These are phyloP conservation scores for Protonemura montana DNA, from an alignment of 2,888 invertebrate species.

Conservation along the genomic window DNA sequence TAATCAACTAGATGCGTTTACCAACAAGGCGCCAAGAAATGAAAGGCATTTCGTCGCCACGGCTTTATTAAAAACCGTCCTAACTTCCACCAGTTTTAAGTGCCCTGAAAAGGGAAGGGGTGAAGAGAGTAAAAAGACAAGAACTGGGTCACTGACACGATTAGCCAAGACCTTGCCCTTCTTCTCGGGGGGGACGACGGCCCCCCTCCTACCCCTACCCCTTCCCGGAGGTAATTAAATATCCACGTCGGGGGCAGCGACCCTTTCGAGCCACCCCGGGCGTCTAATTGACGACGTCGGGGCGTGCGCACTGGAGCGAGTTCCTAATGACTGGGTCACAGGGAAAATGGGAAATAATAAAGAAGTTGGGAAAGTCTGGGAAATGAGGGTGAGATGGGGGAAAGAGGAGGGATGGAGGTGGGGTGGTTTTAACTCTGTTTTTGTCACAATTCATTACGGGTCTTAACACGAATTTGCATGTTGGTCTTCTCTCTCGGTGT, in stretches of 20 bases:
- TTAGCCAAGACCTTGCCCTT: slow-evolving; percentile 42
- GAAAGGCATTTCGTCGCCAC: not conserved
- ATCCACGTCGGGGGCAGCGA: slow-evolving; percentile 33
- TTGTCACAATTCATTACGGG: slow-evolving; percentile 50
- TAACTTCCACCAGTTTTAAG: slow-evolving; percentile 7
- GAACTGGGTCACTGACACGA: slow-evolving; percentile 48
- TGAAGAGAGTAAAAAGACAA: slow-evolving; percentile 21
- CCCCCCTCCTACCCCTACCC: slow-evolving; percentile 9
- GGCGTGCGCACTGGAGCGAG: not conserved
- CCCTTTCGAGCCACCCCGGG: slow-evolving; percentile 30
- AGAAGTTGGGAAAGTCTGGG: slow-evolving; percentile 48
- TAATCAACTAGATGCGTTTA: not conserved
- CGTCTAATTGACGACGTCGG: slow-evolving; percentile 46
- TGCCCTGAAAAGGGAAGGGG: not conserved
- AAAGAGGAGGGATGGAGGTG: not conserved
- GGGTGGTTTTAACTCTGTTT: slow-evolving; percentile 48
- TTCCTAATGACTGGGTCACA: slow-evolving; percentile 50
- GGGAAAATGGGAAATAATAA: slow-evolving; percentile 48
- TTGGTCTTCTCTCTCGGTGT: slow-evolving; percentile 23
- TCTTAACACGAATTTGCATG: slow-evolving; percentile 46
- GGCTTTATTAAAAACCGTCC: slow-evolving; percentile 29
- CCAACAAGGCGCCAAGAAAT: not conserved
- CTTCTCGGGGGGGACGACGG: not conserved
- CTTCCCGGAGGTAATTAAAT: slow-evolving; percentile 48
- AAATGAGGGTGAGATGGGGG: slow-evolving; percentile 26